Evolutionary conservation across 2,797 vertebrate species (phyloP), one percentile per base, ranked within the genome.

Genomic region (Danio albolineatus): DNA sequence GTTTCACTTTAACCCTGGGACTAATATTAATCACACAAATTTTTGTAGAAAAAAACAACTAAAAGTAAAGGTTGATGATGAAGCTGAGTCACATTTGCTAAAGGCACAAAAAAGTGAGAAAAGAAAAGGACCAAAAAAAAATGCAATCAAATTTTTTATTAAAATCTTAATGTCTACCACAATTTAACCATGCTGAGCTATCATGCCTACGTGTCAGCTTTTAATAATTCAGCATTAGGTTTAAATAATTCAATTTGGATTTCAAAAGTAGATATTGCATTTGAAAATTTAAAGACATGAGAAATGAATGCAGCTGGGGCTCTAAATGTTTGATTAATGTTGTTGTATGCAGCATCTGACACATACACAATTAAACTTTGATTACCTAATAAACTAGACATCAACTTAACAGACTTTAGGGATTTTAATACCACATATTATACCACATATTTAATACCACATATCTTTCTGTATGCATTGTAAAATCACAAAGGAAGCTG

Each of bases 211-310:
- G 36, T 77, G 28, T 59, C 46, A n/a, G n/a, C 10, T 48, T 46
- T 91, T 83, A 87, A 92, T 91, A 86, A 91, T 92, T 88, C 57
- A 61, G 75, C 13, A 4, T 41, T 21, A 69, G 62, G 80, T 79
- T 87, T 90, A 69, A 87, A 87, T 90, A 84, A 89, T 90, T 87
- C 39, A 81, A 83, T 87, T 71, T 88, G 80, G 87, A 92, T 88
- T 78, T 77, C 88, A 89, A 89, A 84, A 77, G 73, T 79, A 88
- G 81, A 74, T 85, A 90, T 90, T 88, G 73, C 72, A 86, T 88
- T 88, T 87, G 71, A 90, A 87, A 87, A 83, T 89, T 87, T 48
- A 86, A 89, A 88, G 81, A 76, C 86, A 65, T 78, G 41, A 61
- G 14, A 76, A 62, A 67, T 82, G 0, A 82, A 39, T 44, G 46